These are phyloP conservation scores for Bicyclus anynana DNA, from an alignment of 1,140 invertebrate genomes.

Conservation along the genomic window DNA sequence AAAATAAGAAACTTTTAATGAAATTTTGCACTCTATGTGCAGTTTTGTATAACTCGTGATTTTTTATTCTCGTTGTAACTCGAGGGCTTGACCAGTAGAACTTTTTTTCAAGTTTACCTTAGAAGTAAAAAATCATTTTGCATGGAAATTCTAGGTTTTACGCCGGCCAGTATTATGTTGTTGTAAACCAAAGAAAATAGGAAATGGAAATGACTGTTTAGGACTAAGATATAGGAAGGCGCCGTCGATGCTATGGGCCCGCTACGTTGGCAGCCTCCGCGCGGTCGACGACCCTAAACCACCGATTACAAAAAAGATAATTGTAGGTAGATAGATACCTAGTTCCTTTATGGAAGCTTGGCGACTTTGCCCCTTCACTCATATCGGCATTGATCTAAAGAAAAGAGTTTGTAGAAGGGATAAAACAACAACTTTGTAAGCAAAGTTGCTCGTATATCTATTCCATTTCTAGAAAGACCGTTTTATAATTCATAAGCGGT, in stretches of 20 bases:
- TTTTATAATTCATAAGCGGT: too few relatives aligned
- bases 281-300: slow-evolving; percentile 58
- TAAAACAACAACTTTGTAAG: too few relatives aligned
- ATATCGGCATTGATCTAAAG: neutral
- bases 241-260: slow-evolving; percentile 46
- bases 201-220: slow-evolving; percentile 36
- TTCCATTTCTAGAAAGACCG: too few relatives aligned
- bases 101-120: too few relatives aligned
- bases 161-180: slow-evolving; percentile 2
- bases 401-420: neutral
- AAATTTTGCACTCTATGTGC: too few relatives aligned
- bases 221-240: slow-evolving; percentile 47
- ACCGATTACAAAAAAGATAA: slow-evolving; percentile 67
- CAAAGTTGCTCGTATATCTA: too few relatives aligned
- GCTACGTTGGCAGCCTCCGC: slow-evolving; percentile 60
- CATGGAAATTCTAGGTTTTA: too few relatives aligned
- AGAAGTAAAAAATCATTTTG: too few relatives aligned
- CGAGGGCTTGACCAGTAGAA: too few relatives aligned
- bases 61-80: too few relatives aligned
- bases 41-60: too few relatives aligned
- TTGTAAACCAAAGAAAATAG: slow-evolving; percentile 41
- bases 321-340: slow-evolving; percentile 40
- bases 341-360: slow-evolving; percentile 23
- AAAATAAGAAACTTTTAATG: too few relatives aligned
- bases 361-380: slow-evolving; percentile 1